Evolutionary conservation across 2,113 vertebrate genomes (phyloP).

Genomic region (Heterotis niloticus): DNA sequence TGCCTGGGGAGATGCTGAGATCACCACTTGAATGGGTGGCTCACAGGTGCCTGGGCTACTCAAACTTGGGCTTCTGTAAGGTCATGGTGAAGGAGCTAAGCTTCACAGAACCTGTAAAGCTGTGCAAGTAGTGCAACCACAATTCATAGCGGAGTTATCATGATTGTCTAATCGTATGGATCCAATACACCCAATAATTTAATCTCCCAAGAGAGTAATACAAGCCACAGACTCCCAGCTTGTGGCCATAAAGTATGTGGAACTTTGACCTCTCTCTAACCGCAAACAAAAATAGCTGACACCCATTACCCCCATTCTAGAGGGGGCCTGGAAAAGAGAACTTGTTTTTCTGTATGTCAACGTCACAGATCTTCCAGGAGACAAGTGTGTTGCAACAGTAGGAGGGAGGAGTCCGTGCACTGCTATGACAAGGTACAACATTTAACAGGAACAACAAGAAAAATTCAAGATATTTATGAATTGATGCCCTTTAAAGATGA

Average conservation of each 20-base stretch:
- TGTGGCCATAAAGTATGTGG: not conserved
- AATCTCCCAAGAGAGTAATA: not conserved
- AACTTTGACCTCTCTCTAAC: not conserved
- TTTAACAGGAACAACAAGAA: slow-evolving; percentile 21
- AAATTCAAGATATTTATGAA: not conserved
- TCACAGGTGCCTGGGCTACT: not conserved
- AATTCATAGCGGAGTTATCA: not conserved
- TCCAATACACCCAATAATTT: not conserved
- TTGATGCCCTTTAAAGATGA: slow-evolving; percentile 5
- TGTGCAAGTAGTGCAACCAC: not conserved
- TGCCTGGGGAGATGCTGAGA: not conserved
- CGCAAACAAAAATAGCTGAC: not conserved
- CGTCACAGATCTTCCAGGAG: not conserved
- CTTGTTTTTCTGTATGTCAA: slow-evolving; percentile 14
- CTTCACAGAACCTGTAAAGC: too few species aligned
- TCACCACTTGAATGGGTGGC: too few species aligned
- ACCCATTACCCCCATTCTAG: not conserved
- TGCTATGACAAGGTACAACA: slow-evolving; percentile 7
- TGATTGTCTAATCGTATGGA: not conserved
- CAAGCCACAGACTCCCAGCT: not conserved
- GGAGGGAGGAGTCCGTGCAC: not conserved
- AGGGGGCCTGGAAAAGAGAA: not conserved
- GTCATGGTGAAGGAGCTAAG: not conserved
- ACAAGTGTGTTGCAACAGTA: not conserved
- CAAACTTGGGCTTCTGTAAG: not conserved